Evolutionary conservation across 2,113 vertebrate species (phyloP), one percentile per base, ranked within the genome.

Genomic region (Hoplias malabaricus): DNA sequence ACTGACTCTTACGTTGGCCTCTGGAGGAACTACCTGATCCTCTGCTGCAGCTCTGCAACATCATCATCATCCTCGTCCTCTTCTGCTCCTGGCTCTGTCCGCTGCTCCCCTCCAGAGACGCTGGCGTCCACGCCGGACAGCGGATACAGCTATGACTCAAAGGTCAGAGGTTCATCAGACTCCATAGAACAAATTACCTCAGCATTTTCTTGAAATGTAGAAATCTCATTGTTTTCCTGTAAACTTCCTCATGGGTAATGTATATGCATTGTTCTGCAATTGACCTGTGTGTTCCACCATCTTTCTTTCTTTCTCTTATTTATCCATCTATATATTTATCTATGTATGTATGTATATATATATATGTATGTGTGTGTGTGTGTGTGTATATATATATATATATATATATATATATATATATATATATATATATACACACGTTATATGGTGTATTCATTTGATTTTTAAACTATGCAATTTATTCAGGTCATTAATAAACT

Each of bases 101-200:
- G 96, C 89, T 98, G 96, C 83, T 99, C 96, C 85, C 98, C 95
- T 73, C 95, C 98, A 0, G 98, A 99, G 94, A 98, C 97, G 88
- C 95, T 98, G 94, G 98, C 96, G 86, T 99, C 97, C 71, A 99
- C 98, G 31, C 96, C 96, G 0, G 98, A 99, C 88, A 98, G 98
- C 77, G 96, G 96, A 87, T 99, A 96, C 84, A 93, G 96, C 90
- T 94, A 98, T 29, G 98, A 99, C 86, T 96, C 95, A 76, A 98
- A 95, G 93, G 97, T 98, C 85, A 75, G 93, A 33, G 69, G n/a
- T 6, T 21, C 31, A 23, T 14, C n/a, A 36, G 25, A 19, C 46
- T 48, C 46, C 1, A 5, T 46, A 46, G 12, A 1, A 46, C 13
- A 8, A 46, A 14, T 42, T 0, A 0, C 19, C 25, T 4, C 19